Percentiles rank a stretch among this genome's conserved stretches.
phyloP scores from a whole-genome alignment of 2,113 vertebrate genomes.

The Caretta caretta region DNA sequence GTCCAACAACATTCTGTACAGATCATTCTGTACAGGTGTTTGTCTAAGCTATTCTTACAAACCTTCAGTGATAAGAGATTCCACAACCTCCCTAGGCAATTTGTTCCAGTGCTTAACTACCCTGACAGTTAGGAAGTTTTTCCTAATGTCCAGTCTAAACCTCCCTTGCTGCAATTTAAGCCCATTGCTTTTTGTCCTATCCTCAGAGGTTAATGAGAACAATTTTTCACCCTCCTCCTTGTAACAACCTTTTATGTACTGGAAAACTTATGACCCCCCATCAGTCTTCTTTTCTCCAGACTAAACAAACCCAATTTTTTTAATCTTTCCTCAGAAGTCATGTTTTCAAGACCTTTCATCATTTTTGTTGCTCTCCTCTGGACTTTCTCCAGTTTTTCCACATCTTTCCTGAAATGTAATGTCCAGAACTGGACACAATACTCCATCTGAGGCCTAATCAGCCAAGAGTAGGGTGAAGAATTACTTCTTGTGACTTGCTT shows the following conservation, averaged over 20 bases:
- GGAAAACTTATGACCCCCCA: no score
- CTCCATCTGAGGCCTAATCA: background rate
- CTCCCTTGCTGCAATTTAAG: background rate
- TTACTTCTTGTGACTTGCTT: background rate
- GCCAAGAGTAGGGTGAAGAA: background rate
- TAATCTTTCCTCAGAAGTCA: no score
- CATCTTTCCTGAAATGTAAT: background rate
- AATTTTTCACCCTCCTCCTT: background rate
- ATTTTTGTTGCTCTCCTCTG: background rate
- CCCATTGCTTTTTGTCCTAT: background rate
- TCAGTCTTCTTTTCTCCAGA: no score
- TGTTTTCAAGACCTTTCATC: no score
- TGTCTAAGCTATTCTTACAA: background rate
- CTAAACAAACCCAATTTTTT: no score
- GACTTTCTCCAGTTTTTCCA: background rate
- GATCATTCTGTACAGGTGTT: background rate
- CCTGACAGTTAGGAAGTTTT: background rate
- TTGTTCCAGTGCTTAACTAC: background rate
- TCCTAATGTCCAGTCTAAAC: background rate
- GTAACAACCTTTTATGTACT: no score
- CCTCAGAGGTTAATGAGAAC: background rate
- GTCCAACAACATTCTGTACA: no score
- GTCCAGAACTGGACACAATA: background rate
- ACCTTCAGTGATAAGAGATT: background rate
- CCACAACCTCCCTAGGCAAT: background rate